Evolutionary conservation across 2,888 invertebrate species (phyloP).

Genomic region (Saturnia pavonia): DNA sequence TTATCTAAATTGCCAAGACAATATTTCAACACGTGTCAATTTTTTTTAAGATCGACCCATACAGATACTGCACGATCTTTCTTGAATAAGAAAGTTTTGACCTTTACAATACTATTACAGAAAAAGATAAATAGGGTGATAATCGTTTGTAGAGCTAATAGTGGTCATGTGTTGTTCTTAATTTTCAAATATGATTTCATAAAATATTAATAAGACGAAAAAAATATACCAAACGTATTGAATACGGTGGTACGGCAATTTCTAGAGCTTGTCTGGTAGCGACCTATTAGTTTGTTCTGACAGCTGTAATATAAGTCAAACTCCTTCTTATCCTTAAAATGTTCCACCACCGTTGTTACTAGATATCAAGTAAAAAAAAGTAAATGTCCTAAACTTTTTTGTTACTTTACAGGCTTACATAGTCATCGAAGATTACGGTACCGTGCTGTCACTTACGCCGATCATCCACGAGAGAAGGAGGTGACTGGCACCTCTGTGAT

Average conservation of each 20-base stretch:
- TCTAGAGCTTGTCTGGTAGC: neutral
- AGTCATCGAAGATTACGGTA: conserved; percentile 51
- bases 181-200: too few relatives aligned
- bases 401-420: conserved; percentile 50
- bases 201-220: too few relatives aligned
- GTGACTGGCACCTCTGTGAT: conserved; percentile 59
- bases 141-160: neutral
- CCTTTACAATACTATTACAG: conserved; percentile 7
- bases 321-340: neutral
- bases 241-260: neutral
- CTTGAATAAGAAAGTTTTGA: conserved; percentile 10
- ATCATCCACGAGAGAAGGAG: conserved; percentile 20
- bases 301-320: neutral
- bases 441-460: conserved; percentile 34
- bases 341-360: neutral
- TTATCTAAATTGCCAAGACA: conserved; percentile 64
- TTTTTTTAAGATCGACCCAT: conserved; percentile 27
- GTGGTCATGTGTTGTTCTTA: neutral
- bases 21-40: conserved; percentile 50
- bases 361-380: neutral
- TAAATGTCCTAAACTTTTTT: neutral
- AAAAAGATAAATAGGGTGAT: neutral
- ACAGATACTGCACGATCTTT: conserved; percentile 10
- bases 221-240: too few relatives aligned
- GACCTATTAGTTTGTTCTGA: neutral